phyloP scores from a whole-genome alignment of 2,888 invertebrate species.

The Amphipyra berbera region DNA sequence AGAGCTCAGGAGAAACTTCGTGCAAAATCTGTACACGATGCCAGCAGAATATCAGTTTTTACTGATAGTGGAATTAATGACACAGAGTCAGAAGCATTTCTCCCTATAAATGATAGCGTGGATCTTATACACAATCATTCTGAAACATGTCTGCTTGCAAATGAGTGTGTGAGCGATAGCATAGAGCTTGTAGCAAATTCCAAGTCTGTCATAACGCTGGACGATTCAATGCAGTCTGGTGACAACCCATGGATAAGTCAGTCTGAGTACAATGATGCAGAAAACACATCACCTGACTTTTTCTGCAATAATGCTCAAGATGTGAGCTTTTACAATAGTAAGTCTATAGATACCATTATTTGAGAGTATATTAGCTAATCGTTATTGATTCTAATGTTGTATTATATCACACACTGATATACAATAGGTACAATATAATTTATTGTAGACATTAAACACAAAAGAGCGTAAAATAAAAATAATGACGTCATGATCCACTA shows the following conservation, averaged over 20 bases:
- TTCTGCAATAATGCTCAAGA: conserved; percentile 70
- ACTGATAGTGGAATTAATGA: conserved; percentile 78
- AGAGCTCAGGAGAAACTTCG: conserved; percentile 37
- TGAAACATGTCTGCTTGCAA: conserved; percentile 79
- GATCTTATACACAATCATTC: conserved; percentile 86
- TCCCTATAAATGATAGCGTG: conserved; percentile 69
- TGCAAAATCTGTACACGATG: conserved; percentile 34
- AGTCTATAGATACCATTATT: conserved; percentile 21
- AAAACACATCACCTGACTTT: conserved; percentile 60
- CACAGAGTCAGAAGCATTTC: conserved; percentile 66
- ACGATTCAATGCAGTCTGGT: conserved; percentile 58
- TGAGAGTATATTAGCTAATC: neutral
- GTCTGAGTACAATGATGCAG: conserved; percentile 49
- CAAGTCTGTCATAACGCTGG: conserved; percentile 71
- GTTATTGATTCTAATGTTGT: neutral
- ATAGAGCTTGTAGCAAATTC: conserved; percentile 74
- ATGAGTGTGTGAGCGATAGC: conserved; percentile 78
- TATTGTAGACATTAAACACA: no score
- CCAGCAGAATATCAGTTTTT: conserved; percentile 60
- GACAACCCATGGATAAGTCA: conserved; percentile 43
- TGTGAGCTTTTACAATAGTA: conserved; percentile 55
- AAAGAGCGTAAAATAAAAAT: no score
- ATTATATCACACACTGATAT: no score
- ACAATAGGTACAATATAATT: no score
- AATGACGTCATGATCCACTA: no score